Base-by-base conservation (phyloP, 2,113 vertebrate genomes). In the Labrus mixtus region DNA sequence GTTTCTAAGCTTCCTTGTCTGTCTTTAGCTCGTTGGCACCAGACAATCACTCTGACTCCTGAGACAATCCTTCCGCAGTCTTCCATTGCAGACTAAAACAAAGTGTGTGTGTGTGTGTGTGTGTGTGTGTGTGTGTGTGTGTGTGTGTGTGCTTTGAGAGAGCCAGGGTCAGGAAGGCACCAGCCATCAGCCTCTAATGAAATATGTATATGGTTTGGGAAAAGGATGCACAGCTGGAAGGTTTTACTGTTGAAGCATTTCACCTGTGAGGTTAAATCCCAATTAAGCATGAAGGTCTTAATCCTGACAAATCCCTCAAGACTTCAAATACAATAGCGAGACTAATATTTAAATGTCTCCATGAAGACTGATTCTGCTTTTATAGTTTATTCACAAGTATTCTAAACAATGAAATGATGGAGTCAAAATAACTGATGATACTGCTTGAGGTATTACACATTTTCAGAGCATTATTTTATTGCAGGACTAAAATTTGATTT, bases 161-260 rank as follows among this genome's bases (percentile, higher is more conserved):
- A 51, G 13, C 9, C 15, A 25, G 39, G 73, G 59, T 69, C 77
- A 80, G 78, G 56, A 69, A 86, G 88, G 79, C 79, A 77, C 74
- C 81, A 81, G 74, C 68, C 25, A 16, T 56, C 22, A 2, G 51
- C 25, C 4, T 37, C 71, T 82, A 57, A 88, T 89, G 17, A 88
- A 90, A 88, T 87, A 90, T 84, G 76, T 76, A 81, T 76, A 84
- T 23, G 17, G n/a, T 60, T 55, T 73, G 4, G 41, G 15, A 36
- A 51, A 13, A 43, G 43, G 8, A 58, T 39, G 17, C 22, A 41
- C 53, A 58, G 67, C 29, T 76, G 77, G 11, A 41, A 54, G 43
- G n/a, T 73, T 78, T 83, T 51, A 55, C 53, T 23, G 5, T 11
- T 53, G 33, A 13, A 51, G 29, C 36, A 37, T 55, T 64, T 65